Percentiles rank a stretch among this genome's conserved stretches.
Evolutionary conservation across 2,888 invertebrate genomes (phyloP).

Genomic region (Bugulina stolonifera): DNA sequence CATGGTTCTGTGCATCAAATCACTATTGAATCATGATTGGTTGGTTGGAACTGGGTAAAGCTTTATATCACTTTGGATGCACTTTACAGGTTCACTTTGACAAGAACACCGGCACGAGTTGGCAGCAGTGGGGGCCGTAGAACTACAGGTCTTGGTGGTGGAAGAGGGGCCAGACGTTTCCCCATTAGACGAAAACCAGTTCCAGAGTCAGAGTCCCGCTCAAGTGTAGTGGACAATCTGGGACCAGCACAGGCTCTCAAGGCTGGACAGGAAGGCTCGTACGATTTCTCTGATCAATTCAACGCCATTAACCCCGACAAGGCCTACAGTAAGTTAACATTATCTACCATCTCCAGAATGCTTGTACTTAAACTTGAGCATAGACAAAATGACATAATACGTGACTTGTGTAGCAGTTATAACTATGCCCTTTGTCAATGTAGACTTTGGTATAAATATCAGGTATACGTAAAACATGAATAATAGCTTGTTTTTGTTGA

Average conservation of each 20-base stretch:
- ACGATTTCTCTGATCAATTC: neutral
- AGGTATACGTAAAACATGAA: too few relatives aligned
- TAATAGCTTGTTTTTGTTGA: too few relatives aligned
- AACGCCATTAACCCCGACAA: constrained; percentile 1
- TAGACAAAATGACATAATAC: too few relatives aligned
- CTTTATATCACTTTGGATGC: too few relatives aligned
- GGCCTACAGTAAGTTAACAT: neutral
- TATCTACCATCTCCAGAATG: too few relatives aligned
- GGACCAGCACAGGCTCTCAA: neutral
- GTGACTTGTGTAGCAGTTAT: too few relatives aligned
- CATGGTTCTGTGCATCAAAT: too few relatives aligned
- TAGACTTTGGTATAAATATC: too few relatives aligned
- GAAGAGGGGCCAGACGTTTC: neutral
- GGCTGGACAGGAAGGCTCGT: neutral
- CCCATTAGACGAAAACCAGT: neutral
- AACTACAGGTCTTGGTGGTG: neutral
- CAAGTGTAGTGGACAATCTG: neutral
- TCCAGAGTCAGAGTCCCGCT: neutral
- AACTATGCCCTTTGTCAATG: too few relatives aligned
- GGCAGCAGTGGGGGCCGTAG: neutral
- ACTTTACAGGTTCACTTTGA: constrained; percentile 23
- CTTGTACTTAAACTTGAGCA: too few relatives aligned
- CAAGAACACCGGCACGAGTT: neutral
- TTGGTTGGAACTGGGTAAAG: too few relatives aligned
- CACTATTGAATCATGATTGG: too few relatives aligned